phyloP scores from a whole-genome alignment of 2,888 invertebrate species.

The Amaurobius ferox region DNA sequence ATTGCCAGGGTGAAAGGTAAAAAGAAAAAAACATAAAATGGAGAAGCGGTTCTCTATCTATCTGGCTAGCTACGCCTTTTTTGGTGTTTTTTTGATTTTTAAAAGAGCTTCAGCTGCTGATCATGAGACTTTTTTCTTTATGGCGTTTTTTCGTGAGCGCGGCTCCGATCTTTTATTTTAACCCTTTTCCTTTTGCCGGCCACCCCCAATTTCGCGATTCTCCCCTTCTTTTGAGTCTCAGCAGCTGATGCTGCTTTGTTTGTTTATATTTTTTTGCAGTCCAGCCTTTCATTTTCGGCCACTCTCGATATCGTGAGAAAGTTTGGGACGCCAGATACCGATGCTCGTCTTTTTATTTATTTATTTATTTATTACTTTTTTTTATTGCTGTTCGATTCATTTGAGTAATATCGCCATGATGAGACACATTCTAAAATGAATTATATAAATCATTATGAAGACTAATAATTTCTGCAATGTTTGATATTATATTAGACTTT shows the following conservation, averaged over 20 bases:
- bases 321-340: too few relatives aligned
- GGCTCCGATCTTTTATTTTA: background rate
- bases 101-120: slow-evolving; percentile 47
- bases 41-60: slow-evolving; percentile 32
- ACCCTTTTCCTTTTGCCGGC: slow-evolving; percentile 27
- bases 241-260: background rate
- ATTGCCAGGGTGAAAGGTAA: slow-evolving; percentile 47
- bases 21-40: background rate
- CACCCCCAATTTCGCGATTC: slow-evolving; percentile 29
- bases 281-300: slow-evolving; percentile 12
- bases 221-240: background rate
- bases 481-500: too few relatives aligned
- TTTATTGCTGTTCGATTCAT: too few relatives aligned
- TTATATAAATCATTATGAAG: too few relatives aligned
- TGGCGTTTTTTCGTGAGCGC: background rate
- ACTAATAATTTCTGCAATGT: too few relatives aligned
- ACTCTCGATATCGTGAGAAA: too few relatives aligned
- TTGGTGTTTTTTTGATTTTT: slow-evolving; percentile 15
- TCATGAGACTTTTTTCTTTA: background rate
- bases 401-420: too few relatives aligned
- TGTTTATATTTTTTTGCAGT: background rate
- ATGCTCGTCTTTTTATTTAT: too few relatives aligned
- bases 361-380: too few relatives aligned
- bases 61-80: slow-evolving; percentile 53
- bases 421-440: too few relatives aligned